Evolutionary conservation across 2,888 invertebrate genomes (phyloP).

Genomic region (Uropetala carovei): DNA sequence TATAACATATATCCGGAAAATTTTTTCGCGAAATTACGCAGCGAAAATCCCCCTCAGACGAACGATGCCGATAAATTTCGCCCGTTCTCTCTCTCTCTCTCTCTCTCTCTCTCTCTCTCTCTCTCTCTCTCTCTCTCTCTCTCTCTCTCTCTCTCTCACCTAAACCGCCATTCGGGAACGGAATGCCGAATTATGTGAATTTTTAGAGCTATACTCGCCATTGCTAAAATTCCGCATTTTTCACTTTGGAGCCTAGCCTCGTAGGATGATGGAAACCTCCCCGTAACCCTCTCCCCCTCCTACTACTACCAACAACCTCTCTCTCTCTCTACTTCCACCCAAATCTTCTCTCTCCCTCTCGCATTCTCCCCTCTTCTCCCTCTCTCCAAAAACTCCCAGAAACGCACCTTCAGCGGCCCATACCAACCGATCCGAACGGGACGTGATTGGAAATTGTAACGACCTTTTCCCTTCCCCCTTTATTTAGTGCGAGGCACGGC

Average conservation of each 20-base stretch:
- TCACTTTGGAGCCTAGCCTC: not conserved
- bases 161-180: not conserved
- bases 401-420: slow-evolving; percentile 57
- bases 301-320: not conserved
- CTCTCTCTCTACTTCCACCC: not conserved
- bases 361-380: not conserved
- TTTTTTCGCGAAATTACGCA: no score
- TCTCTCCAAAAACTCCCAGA: not conserved
- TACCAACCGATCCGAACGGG: slow-evolving; percentile 55
- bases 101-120: no score
- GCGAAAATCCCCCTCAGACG: no score
- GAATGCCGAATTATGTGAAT: not conserved
- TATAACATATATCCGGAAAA: no score
- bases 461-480: slow-evolving; percentile 49
- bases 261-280: slow-evolving; percentile 5
- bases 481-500: slow-evolving; percentile 56
- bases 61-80: no score
- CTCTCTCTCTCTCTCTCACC: not conserved
- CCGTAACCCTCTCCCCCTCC: not conserved
- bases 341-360: not conserved
- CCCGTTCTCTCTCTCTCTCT: no score
- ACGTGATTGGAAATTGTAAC: slow-evolving; percentile 63
- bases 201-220: not conserved
- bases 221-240: not conserved
- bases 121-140: no score